Conservation (phyloP, 2,797 vertebrate genomes). For the Anisognathus igniventris region DNA sequence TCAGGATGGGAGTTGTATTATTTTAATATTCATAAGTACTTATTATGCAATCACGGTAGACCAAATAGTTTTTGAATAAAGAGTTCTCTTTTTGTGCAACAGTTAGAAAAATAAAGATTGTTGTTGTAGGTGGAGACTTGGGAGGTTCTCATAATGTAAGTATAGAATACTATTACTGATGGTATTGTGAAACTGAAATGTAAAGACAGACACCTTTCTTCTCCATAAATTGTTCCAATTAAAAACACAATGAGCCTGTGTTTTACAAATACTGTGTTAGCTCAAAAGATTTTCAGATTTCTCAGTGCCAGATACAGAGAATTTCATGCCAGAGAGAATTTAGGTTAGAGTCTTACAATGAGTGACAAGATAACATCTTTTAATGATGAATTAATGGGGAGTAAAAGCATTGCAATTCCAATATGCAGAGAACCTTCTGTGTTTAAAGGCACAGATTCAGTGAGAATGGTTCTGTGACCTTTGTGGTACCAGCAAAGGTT, state of each 20-base stretch:
- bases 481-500: conserved; percentile 72
- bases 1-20: not conserved
- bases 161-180: not conserved
- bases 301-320: not conserved
- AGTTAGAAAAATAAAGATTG: not conserved
- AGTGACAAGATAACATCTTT: conserved; percentile 71
- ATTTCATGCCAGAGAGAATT: conserved; percentile 42
- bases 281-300: not conserved
- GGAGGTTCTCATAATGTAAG: not conserved
- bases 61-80: not conserved
- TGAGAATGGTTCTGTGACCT: conserved; percentile 70
- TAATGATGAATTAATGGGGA: conserved; percentile 73
- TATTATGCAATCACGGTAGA: not conserved
- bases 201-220: not conserved
- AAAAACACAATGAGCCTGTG: not conserved
- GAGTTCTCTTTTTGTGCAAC: not conserved
- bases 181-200: not conserved
- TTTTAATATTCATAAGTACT: not conserved
- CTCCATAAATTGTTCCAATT: not conserved
- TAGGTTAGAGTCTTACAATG: conserved; percentile 37
- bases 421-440: conserved; percentile 56
- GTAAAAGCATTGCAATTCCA: conserved; percentile 69
- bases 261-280: not conserved
- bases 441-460: conserved; percentile 64
- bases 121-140: not conserved